These are phyloP conservation scores for Amblyopsis rosae DNA, from an alignment of 2,113 vertebrate genomes.

Conservation along the genomic window DNA sequence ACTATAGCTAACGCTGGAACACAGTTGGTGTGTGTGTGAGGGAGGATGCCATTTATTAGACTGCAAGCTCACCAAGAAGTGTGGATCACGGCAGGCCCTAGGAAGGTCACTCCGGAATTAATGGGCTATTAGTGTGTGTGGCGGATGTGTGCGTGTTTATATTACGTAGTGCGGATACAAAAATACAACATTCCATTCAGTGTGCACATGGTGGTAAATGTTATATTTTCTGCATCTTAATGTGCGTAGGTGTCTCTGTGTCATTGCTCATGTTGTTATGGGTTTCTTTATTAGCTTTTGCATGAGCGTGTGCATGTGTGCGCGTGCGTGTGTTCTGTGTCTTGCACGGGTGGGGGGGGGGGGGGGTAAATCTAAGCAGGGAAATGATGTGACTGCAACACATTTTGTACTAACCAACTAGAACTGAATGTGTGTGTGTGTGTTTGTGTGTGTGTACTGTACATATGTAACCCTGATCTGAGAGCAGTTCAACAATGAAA, in stretches of 20 bases:
- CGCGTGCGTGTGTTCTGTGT: too few relatives aligned
- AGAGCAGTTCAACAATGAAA: too few relatives aligned
- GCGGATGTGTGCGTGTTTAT: background rate
- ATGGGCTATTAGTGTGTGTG: constrained; percentile 24
- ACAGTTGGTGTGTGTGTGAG: background rate
- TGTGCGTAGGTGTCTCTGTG: background rate
- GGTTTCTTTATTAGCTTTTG: background rate
- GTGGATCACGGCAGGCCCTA: constrained; percentile 18
- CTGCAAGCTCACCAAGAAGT: constrained; percentile 27
- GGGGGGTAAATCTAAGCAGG: too few relatives aligned
- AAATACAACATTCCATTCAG: too few relatives aligned
- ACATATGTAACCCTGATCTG: too few relatives aligned
- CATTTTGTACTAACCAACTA: too few relatives aligned
- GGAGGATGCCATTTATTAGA: constrained; percentile 20
- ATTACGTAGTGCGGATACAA: too few relatives aligned
- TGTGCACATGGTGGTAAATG: too few relatives aligned
- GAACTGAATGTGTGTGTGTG: background rate
- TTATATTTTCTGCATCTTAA: background rate
- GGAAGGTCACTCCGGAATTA: constrained; percentile 38
- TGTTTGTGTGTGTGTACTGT: background rate
- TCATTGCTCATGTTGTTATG: background rate
- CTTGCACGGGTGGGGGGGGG: too few relatives aligned
- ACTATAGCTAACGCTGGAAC: too few relatives aligned
- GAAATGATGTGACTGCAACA: too few relatives aligned
- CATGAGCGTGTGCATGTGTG: background rate